Evolutionary conservation across 2,797 vertebrate species (phyloP), one percentile per base, ranked within the genome.

Genomic region (Lophius americanus): DNA sequence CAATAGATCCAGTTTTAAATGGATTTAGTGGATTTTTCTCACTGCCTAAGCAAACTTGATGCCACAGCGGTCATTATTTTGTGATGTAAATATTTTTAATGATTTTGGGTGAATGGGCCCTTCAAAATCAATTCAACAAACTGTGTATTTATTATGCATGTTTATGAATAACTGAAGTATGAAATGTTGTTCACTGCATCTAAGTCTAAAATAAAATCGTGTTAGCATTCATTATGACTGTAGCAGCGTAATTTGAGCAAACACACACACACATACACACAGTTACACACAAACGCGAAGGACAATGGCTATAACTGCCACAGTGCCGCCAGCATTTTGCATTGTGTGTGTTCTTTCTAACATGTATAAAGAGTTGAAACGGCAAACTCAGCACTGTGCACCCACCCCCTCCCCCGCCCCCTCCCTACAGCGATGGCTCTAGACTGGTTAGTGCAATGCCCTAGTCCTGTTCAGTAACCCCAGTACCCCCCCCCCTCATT

Each of bases 311-410:
- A 85, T 89, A 84, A 83, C 70, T 78, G 79, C 70, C 68, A 54
- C 85, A 41, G 75, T 83, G 83, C 75, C 9, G 86, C 84, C 84
- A 91, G 90, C 90, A 84, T 79, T 91, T 91, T 88, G 83, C 86
- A 89, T 91, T 92, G 89, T 90, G 90, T 83, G 87, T 88, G 84
- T 91, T 89, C 85, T 91, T 90, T 87, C 84, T 85, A 88, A 89
- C 88, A 82, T 85, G 85, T 89, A 88, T 80, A 89, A 91, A 89
- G 75, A 70, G 78, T 79, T 75, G 81, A 93, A 92, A 91, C 7
- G 13, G 49, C 85, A 73, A 89, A 75, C 78, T 89, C 91, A 93
- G 93, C 92, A 2, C 82, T 92, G 83, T 88, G 82, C 81, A 87
- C 94, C 93, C 91, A 93, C 73, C 57, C 23, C 23, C 59, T 8